Evolutionary conservation across 2,113 vertebrate genomes (phyloP), one percentile per base, ranked within the genome.

Genomic region (Malurus alboscapulatus): DNA sequence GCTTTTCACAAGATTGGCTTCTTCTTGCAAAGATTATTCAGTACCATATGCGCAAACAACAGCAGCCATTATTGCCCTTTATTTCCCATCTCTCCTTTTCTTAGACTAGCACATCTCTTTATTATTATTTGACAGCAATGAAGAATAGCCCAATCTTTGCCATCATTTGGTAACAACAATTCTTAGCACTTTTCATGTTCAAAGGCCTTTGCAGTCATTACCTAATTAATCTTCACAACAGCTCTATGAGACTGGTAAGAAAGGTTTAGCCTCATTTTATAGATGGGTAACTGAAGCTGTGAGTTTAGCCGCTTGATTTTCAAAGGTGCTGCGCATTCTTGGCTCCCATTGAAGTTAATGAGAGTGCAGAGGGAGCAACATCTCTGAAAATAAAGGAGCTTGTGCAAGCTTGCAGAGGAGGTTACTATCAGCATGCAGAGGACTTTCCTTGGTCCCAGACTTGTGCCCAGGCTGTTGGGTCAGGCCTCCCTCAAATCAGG

Each of bases 11-110:
- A 97, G 97, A 97, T 97, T 96, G 94, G 97, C 94, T 97, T 84
- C 97, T 97, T 97, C 94, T 96, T 91, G 94, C 95, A 96, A 96
- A 96, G 97, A 97, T 97, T 97, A 97, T 96, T 96, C 97, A 95
- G 87, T 96, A 69, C 94, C 88, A 93, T 96, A 97, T 88, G 95
- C 93, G 87, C 97, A 97, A 97, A 97, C 96, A 97, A 97, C 96
- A 96, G 96, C 96, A 96, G 91, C 95, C 94, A 96, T 97, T 94
- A 97, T 96, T 96, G 93, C 96, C 82, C 94, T 96, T 95, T 96
- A 97, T 97, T 96, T 96, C 86, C 95, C 81, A 87, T 88, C 92
- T 97, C 93, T 96, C 54, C 94, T 95, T 96, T 93, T 92, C 91
- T 88, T 90, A 95, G 79, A 87, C 88, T 96, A 96, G 90, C 84